These are phyloP conservation scores for Cromileptes altivelis DNA, from an alignment of 2,113 vertebrate genomes.

Conservation along the genomic window DNA sequence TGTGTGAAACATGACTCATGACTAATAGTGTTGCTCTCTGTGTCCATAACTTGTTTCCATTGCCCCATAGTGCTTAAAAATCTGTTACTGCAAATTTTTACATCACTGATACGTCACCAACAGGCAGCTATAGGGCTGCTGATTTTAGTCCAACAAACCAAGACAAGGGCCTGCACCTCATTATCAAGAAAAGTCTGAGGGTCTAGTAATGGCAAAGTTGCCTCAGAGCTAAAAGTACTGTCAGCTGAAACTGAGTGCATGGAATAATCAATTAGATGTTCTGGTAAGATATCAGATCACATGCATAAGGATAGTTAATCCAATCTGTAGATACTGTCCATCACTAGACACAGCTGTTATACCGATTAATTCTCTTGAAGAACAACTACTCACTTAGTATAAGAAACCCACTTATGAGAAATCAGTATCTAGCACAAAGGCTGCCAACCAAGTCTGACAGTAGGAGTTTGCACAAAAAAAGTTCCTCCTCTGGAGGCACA, in stretches of 20 bases:
- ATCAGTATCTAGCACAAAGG: background rate
- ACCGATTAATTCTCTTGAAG: background rate
- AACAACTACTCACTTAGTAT: background rate
- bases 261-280: slow-evolving; percentile 17
- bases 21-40: background rate
- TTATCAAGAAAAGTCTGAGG: background rate
- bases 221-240: slow-evolving; percentile 3
- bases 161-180: background rate
- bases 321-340: background rate
- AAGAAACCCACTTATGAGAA: background rate
- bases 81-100: background rate
- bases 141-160: background rate
- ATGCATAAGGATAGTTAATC: slow-evolving; percentile 2
- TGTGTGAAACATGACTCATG: background rate
- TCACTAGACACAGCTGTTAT: background rate
- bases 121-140: background rate
- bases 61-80: background rate
- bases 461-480: background rate
- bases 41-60: background rate
- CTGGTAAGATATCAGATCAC: slow-evolving; percentile 6
- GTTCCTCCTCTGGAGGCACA: too few species aligned
- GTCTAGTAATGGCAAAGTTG: slow-evolving; percentile 9
- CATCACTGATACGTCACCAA: background rate
- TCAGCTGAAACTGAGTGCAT: background rate
- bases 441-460: background rate